Conservation (phyloP, 2,888 invertebrate genomes). For the Xylophagus ater region DNA sequence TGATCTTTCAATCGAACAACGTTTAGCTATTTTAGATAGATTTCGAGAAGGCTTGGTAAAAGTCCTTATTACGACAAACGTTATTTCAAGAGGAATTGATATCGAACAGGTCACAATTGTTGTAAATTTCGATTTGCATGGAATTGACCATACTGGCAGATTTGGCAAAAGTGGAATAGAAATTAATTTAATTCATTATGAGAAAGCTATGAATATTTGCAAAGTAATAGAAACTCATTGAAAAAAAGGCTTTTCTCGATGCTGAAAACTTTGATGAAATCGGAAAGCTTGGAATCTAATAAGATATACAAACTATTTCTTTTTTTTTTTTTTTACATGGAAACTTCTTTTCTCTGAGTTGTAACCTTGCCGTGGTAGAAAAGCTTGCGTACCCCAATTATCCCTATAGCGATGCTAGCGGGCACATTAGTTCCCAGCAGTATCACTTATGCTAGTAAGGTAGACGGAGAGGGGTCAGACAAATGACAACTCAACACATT, state of each 20-base stretch:
- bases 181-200: constrained; percentile 86
- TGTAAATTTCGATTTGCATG: constrained; percentile 95
- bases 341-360: too few relatives aligned
- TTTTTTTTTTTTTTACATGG: not conserved
- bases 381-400: too few relatives aligned
- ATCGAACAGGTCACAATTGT: constrained; percentile 96
- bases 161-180: constrained; percentile 93
- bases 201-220: constrained; percentile 59
- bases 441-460: too few relatives aligned
- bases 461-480: too few relatives aligned
- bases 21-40: constrained; percentile 81
- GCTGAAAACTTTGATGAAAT: constrained; percentile 88
- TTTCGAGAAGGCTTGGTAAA: constrained; percentile 89
- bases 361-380: too few relatives aligned
- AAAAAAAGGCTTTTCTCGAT: constrained; percentile 69
- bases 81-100: constrained; percentile 83
- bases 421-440: too few relatives aligned
- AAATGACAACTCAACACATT: too few relatives aligned
- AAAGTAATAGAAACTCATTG: constrained; percentile 76
- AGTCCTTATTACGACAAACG: constrained; percentile 89
- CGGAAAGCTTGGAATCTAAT: constrained; percentile 68
- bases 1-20: constrained; percentile 84
- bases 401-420: too few relatives aligned
- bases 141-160: constrained; percentile 92
- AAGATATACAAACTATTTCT: not conserved